These are phyloP conservation scores for Lapara coniferarum DNA, from an alignment of 2,888 invertebrate species.

Conservation along the genomic window DNA sequence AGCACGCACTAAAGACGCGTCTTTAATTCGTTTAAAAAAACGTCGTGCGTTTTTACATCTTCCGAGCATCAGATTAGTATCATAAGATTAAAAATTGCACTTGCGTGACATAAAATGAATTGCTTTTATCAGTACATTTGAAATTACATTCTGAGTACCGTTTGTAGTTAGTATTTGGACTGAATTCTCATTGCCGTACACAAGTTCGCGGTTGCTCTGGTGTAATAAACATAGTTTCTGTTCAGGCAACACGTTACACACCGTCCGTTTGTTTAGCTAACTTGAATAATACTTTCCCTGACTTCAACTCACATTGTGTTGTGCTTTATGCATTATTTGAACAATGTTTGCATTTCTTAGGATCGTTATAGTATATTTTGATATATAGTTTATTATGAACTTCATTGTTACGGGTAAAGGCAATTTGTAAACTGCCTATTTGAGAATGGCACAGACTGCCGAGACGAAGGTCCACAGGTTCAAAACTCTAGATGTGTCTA, in stretches of 20 bases:
- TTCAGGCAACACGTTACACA: conserved; percentile 65
- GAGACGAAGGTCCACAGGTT: no score
- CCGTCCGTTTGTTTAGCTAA: conserved; percentile 35
- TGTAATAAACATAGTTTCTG: conserved; percentile 77
- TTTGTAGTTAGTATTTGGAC: conserved; percentile 62
- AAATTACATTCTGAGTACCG: conserved; percentile 51
- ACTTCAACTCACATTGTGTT: not conserved
- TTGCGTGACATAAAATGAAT: conserved; percentile 31
- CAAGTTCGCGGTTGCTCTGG: conserved; percentile 65
- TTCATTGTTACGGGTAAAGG: no score
- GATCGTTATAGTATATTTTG: not conserved
- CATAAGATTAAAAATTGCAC: not conserved
- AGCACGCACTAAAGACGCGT: no score
- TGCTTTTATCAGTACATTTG: conserved; percentile 48
- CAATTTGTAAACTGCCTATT: no score
- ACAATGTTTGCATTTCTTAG: no score
- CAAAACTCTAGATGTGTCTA: no score
- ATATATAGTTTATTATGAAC: not conserved
- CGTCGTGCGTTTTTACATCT: no score
- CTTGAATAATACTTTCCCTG: conserved; percentile 6
- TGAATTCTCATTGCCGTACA: conserved; percentile 67
- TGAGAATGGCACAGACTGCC: no score
- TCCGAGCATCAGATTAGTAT: no score
- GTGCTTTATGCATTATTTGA: no score
- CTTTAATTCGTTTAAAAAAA: no score